Conservation (phyloP, 2,797 vertebrate genomes). For the Fringilla coelebs region DNA sequence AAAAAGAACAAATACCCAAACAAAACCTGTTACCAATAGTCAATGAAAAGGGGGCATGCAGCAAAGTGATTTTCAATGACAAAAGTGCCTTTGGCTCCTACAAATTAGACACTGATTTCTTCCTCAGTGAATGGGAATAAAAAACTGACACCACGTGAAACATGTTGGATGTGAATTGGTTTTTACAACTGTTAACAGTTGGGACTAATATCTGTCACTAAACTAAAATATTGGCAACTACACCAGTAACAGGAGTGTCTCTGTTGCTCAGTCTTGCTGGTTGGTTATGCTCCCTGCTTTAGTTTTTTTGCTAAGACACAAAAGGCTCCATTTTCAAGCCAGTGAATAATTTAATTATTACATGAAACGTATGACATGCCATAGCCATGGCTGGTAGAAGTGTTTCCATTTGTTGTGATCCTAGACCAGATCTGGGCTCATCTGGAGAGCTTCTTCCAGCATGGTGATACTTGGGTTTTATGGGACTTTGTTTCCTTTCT, state of each 20-base stretch:
- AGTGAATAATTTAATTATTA: background rate
- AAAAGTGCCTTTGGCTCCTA: background rate
- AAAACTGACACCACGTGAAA: background rate
- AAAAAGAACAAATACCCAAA: background rate
- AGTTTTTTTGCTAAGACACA: background rate
- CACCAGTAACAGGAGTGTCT: background rate
- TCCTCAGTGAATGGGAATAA: background rate
- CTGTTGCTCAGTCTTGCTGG: background rate
- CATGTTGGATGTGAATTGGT: background rate
- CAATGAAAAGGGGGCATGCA: background rate
- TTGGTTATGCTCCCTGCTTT: background rate
- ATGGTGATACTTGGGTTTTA: background rate
- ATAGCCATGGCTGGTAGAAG: background rate
- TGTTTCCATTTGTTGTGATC: background rate
- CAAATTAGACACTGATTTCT: background rate
- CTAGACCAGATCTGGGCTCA: background rate
- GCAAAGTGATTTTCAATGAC: background rate
- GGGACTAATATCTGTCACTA: constrained; percentile 9
- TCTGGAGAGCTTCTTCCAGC: background rate
- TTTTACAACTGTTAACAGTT: background rate
- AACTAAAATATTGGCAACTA: constrained; percentile 28
- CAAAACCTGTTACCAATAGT: background rate
- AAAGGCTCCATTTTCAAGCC: background rate
- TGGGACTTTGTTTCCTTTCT: background rate
- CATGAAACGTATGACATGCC: background rate